phyloP scores from a whole-genome alignment of 2,797 vertebrate genomes.

The Brachyrhaphis roseni region DNA sequence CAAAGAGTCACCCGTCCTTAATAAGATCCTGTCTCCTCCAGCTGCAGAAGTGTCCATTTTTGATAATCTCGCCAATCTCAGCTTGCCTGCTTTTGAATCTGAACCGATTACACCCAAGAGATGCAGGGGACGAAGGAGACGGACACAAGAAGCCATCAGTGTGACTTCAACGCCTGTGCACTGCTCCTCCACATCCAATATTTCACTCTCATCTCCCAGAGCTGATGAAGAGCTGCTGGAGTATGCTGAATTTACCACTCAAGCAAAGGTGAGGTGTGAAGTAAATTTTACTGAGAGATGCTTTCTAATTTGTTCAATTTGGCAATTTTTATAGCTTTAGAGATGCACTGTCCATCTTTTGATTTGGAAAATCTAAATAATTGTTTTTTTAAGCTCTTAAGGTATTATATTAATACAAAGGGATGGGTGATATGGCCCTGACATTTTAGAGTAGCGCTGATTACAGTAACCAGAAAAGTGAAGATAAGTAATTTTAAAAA shows the following conservation, averaged over 20 bases:
- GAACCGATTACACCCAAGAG: conserved; percentile 43
- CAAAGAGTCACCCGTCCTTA: not conserved
- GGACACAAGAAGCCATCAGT: not conserved
- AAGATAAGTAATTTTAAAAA: too few relatives aligned
- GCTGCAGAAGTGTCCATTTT: conserved; percentile 10
- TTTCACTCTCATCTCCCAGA: not conserved
- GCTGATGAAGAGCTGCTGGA: conserved; percentile 7
- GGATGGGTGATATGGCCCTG: not conserved
- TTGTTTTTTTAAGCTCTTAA: not conserved
- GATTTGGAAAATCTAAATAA: not conserved
- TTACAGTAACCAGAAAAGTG: not conserved
- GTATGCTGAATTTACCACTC: conserved; percentile 12
- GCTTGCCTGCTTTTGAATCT: not conserved
- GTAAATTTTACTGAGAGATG: not conserved
- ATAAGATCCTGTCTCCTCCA: conserved; percentile 6
- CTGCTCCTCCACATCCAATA: conserved; percentile 18
- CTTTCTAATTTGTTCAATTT: not conserved
- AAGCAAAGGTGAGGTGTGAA: conserved; percentile 35
- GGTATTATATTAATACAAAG: not conserved
- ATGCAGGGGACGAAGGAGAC: conserved; percentile 2
- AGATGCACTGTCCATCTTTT: not conserved
- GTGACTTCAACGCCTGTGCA: conserved; percentile 56
- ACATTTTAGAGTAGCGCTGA: not conserved
- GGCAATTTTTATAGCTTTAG: not conserved
- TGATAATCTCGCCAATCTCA: not conserved